Conservation (phyloP, 2,797 vertebrate genomes). For the Danio tinwini region DNA sequence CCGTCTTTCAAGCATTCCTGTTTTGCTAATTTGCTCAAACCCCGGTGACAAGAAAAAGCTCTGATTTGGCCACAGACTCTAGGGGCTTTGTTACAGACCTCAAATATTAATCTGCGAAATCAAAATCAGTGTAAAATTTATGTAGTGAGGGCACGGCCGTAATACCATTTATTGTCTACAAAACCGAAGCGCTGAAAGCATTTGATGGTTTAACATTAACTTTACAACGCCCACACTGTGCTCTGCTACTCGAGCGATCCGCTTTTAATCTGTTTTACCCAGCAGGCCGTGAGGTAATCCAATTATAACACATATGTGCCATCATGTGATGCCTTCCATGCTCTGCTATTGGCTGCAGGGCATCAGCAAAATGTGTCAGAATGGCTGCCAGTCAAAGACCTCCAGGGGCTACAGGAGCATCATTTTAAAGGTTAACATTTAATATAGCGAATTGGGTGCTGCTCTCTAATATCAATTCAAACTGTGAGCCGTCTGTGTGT, state of each 20-base stretch:
- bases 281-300: slow-evolving; percentile 41
- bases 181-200: slow-evolving; percentile 22
- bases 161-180: slow-evolving; percentile 13
- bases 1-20: not conserved
- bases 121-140: not conserved
- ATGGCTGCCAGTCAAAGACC: slow-evolving; percentile 33
- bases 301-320: slow-evolving; percentile 26
- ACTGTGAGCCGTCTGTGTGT: slow-evolving; percentile 1
- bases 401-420: slow-evolving; percentile 15
- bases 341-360: slow-evolving; percentile 33
- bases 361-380: slow-evolving; percentile 15
- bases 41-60: not conserved
- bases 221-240: slow-evolving; percentile 22
- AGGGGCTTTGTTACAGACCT: slow-evolving; percentile 5
- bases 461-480: slow-evolving; percentile 46
- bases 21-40: not conserved
- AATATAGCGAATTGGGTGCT: slow-evolving; percentile 31
- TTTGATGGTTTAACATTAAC: slow-evolving; percentile 28
- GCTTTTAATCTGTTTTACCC: slow-evolving; percentile 44
- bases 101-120: slow-evolving; percentile 2
- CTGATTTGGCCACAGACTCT: not conserved
- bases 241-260: slow-evolving; percentile 18
- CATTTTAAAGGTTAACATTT: slow-evolving; percentile 46
- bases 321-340: slow-evolving; percentile 41
- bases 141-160: not conserved